These are phyloP conservation scores for Pinna nobilis DNA, from an alignment of 1,140 invertebrate genomes.

Conservation along the genomic window DNA sequence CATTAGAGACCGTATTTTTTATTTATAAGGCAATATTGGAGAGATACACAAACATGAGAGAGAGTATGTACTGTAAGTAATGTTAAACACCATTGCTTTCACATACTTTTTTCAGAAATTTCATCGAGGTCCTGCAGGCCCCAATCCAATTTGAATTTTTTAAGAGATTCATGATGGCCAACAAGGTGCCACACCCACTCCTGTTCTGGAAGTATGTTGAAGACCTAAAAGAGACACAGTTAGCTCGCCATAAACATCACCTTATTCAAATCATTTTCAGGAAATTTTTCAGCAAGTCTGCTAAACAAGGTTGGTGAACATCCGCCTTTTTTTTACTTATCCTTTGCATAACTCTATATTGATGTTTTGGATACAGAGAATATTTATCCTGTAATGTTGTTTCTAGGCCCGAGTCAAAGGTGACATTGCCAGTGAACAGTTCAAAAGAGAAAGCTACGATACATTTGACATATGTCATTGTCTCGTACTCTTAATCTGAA, in stretches of 20 bases:
- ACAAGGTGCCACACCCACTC: slow-evolving; percentile 31
- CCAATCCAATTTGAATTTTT: slow-evolving; percentile 50
- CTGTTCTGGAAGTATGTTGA: slow-evolving; percentile 51
- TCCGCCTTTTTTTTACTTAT: neutral
- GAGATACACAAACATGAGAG: no score
- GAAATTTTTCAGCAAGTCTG: slow-evolving; percentile 50
- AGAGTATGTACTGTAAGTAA: no score
- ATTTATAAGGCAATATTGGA: no score
- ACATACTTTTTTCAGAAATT: slow-evolving; percentile 35
- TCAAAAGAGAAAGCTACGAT: no score
- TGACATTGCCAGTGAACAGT: no score
- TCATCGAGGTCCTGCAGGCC: slow-evolving; percentile 44
- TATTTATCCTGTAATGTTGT: neutral
- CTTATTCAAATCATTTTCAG: slow-evolving; percentile 42
- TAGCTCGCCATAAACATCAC: slow-evolving; percentile 19
- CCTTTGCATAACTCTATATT: no score
- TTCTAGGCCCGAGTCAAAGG: no score
- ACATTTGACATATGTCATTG: no score
- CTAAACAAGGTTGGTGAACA: slow-evolving; percentile 49
- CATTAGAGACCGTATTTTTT: neutral
- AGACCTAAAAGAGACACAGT: slow-evolving; percentile 41
- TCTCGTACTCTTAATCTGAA: no score
- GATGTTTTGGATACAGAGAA: no score
- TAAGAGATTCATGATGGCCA: slow-evolving; percentile 44
- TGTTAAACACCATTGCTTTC: neutral